phyloP scores from a whole-genome alignment of 2,113 vertebrate species.

The Colinus virginianus region DNA sequence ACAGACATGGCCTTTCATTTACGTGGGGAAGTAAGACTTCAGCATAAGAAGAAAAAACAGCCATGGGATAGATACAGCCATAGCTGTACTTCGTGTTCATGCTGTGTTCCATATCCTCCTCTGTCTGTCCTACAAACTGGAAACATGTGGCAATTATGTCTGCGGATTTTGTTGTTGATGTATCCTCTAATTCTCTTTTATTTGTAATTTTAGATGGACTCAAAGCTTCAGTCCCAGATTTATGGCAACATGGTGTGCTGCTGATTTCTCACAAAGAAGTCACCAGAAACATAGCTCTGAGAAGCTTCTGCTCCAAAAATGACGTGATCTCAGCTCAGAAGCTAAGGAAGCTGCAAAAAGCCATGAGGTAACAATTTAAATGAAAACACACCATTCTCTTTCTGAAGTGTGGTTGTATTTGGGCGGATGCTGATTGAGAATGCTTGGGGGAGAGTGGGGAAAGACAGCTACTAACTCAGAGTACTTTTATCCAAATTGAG shows the following conservation, averaged over 20 bases:
- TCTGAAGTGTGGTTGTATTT: neutral
- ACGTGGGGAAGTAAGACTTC: neutral
- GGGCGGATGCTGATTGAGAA: neutral
- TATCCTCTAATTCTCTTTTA: slow-evolving; percentile 1
- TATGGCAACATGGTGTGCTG: neutral
- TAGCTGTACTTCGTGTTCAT: neutral
- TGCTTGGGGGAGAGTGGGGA: neutral
- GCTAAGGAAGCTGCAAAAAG: neutral
- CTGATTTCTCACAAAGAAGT: neutral
- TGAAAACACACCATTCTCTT: neutral
- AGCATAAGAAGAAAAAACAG: neutral
- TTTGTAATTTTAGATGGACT: slow-evolving; percentile 30
- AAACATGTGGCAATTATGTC: neutral
- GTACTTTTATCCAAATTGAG: neutral
- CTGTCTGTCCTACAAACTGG: slow-evolving; percentile 11
- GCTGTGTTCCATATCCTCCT: neutral
- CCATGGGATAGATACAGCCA: neutral
- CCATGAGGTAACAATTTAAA: neutral
- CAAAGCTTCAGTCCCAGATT: neutral
- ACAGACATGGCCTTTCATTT: neutral
- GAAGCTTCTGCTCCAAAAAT: slow-evolving; percentile 6
- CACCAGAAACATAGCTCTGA: neutral
- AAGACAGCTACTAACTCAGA: neutral
- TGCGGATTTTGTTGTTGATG: neutral
- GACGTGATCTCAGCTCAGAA: neutral